These are phyloP conservation scores for Babyrousa celebensis DNA, from an alignment of 2,797 vertebrate genomes.

Conservation along the genomic window DNA sequence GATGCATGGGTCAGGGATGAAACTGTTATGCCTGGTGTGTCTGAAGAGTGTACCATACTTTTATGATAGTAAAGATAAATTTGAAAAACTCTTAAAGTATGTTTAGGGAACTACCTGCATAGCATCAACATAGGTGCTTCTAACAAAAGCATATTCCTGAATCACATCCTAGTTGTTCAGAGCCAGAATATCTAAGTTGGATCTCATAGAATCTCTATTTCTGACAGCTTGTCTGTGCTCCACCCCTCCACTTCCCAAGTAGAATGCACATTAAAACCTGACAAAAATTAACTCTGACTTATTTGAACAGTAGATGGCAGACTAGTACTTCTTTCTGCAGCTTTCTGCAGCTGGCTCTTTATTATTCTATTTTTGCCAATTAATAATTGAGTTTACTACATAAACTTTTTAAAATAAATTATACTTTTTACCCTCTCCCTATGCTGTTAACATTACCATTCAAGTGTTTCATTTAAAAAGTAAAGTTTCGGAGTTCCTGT, in stretches of 20 bases:
- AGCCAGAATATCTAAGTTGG: background rate
- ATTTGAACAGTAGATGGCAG: slow-evolving; percentile 75
- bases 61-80: background rate
- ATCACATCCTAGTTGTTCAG: background rate
- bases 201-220: background rate
- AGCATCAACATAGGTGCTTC: background rate
- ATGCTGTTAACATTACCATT: background rate
- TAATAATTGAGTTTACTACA: background rate
- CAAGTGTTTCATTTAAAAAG: background rate
- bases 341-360: background rate
- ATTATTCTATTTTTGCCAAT: background rate
- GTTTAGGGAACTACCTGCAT: background rate
- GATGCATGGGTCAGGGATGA: background rate
- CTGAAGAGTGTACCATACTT: background rate
- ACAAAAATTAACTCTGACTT: background rate
- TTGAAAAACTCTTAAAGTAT: background rate
- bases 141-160: background rate
- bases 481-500: too few species aligned
- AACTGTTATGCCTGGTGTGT: background rate
- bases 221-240: background rate
- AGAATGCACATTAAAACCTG: background rate
- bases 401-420: background rate
- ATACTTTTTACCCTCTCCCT: background rate
- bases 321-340: background rate
- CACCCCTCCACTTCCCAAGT: background rate